Percentiles rank a stretch among this genome's conserved stretches.
Evolutionary conservation across 2,888 invertebrate genomes (phyloP).

Genomic region (Dolomedes plantarius): DNA sequence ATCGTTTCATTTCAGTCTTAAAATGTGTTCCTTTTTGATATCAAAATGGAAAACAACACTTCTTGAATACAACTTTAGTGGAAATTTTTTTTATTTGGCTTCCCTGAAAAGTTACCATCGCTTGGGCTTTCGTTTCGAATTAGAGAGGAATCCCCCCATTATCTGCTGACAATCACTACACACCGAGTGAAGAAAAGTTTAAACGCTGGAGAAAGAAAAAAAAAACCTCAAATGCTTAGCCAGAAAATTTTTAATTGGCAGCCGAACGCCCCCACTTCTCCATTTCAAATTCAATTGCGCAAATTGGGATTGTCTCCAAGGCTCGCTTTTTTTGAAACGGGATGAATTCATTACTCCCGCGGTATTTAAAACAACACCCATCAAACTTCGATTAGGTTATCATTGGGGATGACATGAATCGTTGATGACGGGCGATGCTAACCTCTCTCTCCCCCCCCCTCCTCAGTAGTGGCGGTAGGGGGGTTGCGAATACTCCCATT

Average conservation of each 20-base stretch:
- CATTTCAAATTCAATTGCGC: neutral
- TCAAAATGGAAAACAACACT: no score
- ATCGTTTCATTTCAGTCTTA: no score
- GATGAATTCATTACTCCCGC: constrained; percentile 22
- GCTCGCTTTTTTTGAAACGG: constrained; percentile 23
- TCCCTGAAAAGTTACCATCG: no score
- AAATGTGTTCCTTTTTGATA: no score
- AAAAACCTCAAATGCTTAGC: neutral
- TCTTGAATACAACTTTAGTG: no score
- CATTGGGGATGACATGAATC: constrained; percentile 47
- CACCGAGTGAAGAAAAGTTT: neutral
- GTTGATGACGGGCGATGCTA: constrained; percentile 34
- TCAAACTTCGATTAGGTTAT: constrained; percentile 69
- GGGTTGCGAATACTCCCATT: constrained; percentile 34
- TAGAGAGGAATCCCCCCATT: no score
- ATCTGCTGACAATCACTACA: no score
- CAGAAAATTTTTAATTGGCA: constrained; percentile 4
- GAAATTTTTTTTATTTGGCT: no score
- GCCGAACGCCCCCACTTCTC: neutral
- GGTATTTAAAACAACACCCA: constrained; percentile 63
- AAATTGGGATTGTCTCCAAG: neutral
- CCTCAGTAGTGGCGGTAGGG: neutral
- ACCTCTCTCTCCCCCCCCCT: neutral
- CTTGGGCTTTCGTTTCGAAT: no score
- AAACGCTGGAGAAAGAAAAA: neutral